Evolutionary conservation across 2,113 vertebrate species (phyloP), one percentile per base, ranked within the genome.

Genomic region (Percopsis transmontana): DNA sequence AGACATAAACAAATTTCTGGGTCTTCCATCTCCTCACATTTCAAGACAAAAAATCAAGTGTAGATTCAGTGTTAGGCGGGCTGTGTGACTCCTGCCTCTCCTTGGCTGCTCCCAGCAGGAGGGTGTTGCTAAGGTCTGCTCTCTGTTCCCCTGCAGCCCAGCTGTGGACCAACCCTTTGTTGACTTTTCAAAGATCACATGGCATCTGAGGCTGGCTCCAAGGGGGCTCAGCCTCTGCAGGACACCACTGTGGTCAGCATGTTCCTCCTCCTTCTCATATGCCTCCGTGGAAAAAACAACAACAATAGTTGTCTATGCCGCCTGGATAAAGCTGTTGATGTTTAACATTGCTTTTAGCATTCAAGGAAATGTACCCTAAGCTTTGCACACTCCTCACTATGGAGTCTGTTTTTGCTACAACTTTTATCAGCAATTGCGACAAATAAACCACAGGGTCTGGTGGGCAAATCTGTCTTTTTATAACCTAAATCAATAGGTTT

Each of bases 101-200:
- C 79, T 74, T 18, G 50, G 72, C 78, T 73, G 62, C 74, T 77
- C 84, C 51, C 90, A 87, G 91, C 79, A 78, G 90, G 89, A 89
- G 88, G 79, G 71, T 88, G 79, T 87, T 90, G 89, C 89, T 90
- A 86, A 66, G 80, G 83, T 63, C 70, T 66, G 66, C 72, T 85
- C 85, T 84, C 76, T 89, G 85, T 87, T 88, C 83, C 80, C 76
- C 66, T 33, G 70, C 47, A 61, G 69, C 74, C 88, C 89, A 89
- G 86, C 88, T 92, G 89, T 87, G 86, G 86, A 84, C 86, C 83
- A 82, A 76, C 78, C 87, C 89, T 82, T 76, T 89, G 91, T 90
- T 91, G 88, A 92, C 87, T 90, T 91, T 91, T 83, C 68, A 82
- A 86, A 89, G 91, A 92, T 93, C 91, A 92, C 88, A 92, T 89